Evolutionary conservation across 2,113 vertebrate species (phyloP).

Genomic region (Chamaea fasciata): DNA sequence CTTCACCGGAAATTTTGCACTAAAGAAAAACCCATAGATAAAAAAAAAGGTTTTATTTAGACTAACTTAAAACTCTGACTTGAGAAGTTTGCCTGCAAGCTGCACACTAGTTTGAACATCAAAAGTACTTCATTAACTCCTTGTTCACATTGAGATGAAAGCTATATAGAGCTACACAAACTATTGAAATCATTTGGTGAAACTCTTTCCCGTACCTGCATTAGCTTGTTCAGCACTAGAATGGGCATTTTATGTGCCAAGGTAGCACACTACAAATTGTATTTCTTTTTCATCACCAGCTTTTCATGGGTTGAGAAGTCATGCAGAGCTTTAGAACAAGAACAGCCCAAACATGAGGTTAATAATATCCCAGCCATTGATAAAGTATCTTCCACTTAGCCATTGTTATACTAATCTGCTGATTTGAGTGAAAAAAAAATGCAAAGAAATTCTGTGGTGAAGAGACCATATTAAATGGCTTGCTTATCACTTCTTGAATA

Average conservation of each 20-base stretch:
- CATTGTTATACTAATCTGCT: neutral
- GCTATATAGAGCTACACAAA: neutral
- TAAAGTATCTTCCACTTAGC: neutral
- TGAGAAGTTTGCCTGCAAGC: neutral
- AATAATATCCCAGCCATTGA: neutral
- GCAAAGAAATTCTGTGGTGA: neutral
- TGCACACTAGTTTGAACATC: rapidly evolving
- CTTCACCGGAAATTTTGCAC: neutral
- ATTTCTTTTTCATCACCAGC: neutral
- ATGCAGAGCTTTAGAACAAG: neutral
- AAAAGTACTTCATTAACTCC: neutral
- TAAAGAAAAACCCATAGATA: neutral
- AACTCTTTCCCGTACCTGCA: neutral
- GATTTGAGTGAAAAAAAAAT: neutral
- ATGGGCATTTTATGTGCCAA: neutral
- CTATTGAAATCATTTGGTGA: neutral
- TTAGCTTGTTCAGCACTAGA: neutral
- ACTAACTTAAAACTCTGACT: neutral
- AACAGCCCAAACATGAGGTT: neutral
- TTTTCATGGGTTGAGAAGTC: neutral
- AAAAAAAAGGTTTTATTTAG: neutral
- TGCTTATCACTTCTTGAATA: neutral
- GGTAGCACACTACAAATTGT: neutral
- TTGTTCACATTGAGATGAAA: neutral
- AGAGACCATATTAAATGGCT: neutral